Base-by-base conservation (phyloP, 2,797 vertebrate genomes). In the Falco biarmicus region DNA sequence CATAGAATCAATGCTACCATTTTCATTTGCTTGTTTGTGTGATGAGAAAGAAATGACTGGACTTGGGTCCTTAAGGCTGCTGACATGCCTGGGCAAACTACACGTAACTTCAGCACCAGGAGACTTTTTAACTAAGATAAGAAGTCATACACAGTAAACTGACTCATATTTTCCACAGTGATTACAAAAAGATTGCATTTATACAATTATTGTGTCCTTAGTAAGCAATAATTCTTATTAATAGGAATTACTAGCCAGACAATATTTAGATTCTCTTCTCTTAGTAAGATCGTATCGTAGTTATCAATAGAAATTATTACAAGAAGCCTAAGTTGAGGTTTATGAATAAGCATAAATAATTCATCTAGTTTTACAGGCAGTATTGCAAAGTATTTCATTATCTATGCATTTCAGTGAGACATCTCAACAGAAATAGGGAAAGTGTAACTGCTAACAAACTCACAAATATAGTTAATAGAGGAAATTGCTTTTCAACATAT, bases 1-100 rank as follows among this genome's bases (percentile, higher is more conserved):
- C 69, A 94, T 32, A 26, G 98, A 95, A 74, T 91, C 95, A 88
- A 98, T 92, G 84, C 98, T 96, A n/a, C 98, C 98, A 10, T 98
- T 98, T 94, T 98, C 98, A 89, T 97, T 98, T 91, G 97, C 81
- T 28, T 98, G 98, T 64, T 98, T 98, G 94, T 99, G 99, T 69
- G 98, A 97, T 22, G 99, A 98, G 77, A 99, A 98, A 34, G 99
- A 99, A 97, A 99, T 98, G 63, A 99, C 99, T 9, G 99, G 99
- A 22, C 98, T 98, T 32, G 99, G 98, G 70, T 99, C 99, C 96
- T 98, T 99, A 94, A 97, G 97, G 90, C 96, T 88, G 80, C 97
- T 97, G 12, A 97, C 91, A 10, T 98, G 98, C 93, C 99, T 99
- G 69, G 99, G 98, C 98, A 99, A 99, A 96, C 98, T 99, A 95